A percentile compares a stretch with the other conserved stretches of the same genome.
phyloP scores from a whole-genome alignment of 2,113 vertebrate genomes.

The Vulpes vulpes region DNA sequence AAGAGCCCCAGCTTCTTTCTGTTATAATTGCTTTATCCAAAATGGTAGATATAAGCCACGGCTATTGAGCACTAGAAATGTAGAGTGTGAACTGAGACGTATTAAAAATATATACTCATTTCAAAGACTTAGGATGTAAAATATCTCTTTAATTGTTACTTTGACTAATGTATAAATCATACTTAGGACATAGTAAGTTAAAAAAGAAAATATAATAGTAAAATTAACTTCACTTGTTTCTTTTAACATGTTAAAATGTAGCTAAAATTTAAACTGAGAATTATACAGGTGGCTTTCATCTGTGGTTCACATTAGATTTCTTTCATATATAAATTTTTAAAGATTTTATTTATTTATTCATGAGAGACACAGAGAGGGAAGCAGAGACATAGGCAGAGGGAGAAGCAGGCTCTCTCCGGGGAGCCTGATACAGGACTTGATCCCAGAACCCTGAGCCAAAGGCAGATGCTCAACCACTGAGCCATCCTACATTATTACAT shows the following conservation, averaged over 20 bases:
- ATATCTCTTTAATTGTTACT: not conserved
- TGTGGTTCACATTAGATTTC: not conserved
- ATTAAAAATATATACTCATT: not conserved
- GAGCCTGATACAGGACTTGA: too few relatives aligned
- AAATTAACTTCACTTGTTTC: not conserved
- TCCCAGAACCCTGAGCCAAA: too few relatives aligned
- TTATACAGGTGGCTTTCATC: not conserved
- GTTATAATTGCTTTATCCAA: not conserved
- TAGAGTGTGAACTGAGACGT: not conserved
- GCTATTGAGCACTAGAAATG: not conserved
- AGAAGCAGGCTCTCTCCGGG: too few relatives aligned
- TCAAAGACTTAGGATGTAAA: not conserved
- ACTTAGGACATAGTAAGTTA: not conserved
- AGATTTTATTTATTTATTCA: too few relatives aligned
- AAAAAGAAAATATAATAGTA: not conserved
- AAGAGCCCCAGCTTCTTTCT: not conserved
- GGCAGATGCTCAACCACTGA: too few relatives aligned
- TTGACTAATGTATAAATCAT: not conserved
- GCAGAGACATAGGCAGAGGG: too few relatives aligned
- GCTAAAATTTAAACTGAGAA: constrained; percentile 1
- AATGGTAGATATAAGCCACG: not conserved
- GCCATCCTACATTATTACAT: not conserved
- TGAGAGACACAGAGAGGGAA: too few relatives aligned
- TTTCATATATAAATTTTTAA: too few relatives aligned
- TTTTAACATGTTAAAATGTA: not conserved